These are phyloP conservation scores for Hirudo medicinalis DNA, from an alignment of 1,140 invertebrate genomes.

Conservation along the genomic window DNA sequence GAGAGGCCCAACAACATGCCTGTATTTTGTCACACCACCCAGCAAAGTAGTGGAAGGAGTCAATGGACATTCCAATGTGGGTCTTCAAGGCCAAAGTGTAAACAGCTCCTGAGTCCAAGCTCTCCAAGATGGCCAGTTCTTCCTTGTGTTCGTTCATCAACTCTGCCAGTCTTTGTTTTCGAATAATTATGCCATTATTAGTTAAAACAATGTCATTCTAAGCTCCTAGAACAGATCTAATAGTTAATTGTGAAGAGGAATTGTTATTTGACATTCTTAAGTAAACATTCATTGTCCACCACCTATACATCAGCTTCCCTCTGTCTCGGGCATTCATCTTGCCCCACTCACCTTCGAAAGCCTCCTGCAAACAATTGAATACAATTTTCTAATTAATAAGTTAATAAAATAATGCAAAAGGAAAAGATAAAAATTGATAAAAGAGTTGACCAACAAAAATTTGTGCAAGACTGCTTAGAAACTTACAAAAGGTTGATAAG, in stretches of 20 bases:
- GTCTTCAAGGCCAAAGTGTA: constrained; percentile 88
- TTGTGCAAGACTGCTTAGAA: too few species aligned
- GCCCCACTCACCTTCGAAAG: constrained; percentile 72
- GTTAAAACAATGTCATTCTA: too few species aligned
- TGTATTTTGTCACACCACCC: constrained; percentile 83
- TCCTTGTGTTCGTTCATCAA: constrained; percentile 85
- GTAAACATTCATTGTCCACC: not conserved
- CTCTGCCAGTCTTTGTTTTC: constrained; percentile 59
- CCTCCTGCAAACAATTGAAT: constrained; percentile 37
- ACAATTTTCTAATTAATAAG: not conserved
- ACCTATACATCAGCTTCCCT: constrained; percentile 51
- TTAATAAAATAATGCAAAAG: too few species aligned
- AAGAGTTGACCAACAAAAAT: too few species aligned
- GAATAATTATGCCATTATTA: too few species aligned
- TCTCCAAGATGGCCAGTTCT: constrained; percentile 81
- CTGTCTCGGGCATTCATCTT: constrained; percentile 60
- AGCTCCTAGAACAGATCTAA: too few species aligned
- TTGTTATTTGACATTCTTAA: not conserved
- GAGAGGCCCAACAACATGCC: constrained; percentile 32
- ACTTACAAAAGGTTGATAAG: too few species aligned
- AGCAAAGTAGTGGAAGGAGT: constrained; percentile 59
- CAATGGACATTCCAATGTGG: constrained; percentile 44
- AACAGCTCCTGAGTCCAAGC: constrained; percentile 81
- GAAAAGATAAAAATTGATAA: too few species aligned
- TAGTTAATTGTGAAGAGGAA: constrained; percentile 4